A percentile compares a stretch with the other conserved stretches of the same genome.
Evolutionary conservation across 1,140 invertebrate genomes (phyloP).

Genomic region (Rhizoglyphus robini): DNA sequence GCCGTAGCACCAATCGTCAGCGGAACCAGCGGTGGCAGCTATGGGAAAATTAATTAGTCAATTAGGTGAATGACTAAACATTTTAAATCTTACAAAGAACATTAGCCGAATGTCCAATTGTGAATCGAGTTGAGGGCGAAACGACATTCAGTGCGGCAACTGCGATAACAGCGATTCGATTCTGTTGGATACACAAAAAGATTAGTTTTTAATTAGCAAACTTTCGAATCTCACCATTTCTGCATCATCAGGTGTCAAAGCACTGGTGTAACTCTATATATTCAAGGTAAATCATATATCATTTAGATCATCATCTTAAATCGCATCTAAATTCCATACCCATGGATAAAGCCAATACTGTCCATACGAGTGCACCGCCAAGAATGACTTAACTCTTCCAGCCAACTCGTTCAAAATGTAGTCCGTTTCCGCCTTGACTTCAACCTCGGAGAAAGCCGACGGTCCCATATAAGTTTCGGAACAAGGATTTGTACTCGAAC

Average conservation of each 20-base stretch:
- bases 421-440: conserved; percentile 29
- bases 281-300: no score
- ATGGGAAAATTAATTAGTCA: neutral
- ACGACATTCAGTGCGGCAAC: neutral
- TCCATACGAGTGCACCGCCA: conserved; percentile 27
- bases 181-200: no score
- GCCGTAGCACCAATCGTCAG: conserved; percentile 26
- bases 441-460: conserved; percentile 31
- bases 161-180: conserved; percentile 2
- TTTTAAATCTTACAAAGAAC: conserved; percentile 16
- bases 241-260: no score
- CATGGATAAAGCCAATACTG: conserved; percentile 46
- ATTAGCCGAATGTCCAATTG: conserved; percentile 21
- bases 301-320: neutral
- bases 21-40: conserved; percentile 24
- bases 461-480: conserved; percentile 27
- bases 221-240: neutral
- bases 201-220: no score
- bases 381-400: conserved; percentile 20
- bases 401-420: conserved; percentile 25
- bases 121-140: conserved; percentile 41
- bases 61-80: neutral
- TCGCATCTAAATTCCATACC: no score
- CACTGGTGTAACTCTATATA: no score
- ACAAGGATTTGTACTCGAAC: conserved; percentile 24